Evolutionary conservation across 2,888 invertebrate genomes (phyloP).

Genomic region (Diaphora mendica): DNA sequence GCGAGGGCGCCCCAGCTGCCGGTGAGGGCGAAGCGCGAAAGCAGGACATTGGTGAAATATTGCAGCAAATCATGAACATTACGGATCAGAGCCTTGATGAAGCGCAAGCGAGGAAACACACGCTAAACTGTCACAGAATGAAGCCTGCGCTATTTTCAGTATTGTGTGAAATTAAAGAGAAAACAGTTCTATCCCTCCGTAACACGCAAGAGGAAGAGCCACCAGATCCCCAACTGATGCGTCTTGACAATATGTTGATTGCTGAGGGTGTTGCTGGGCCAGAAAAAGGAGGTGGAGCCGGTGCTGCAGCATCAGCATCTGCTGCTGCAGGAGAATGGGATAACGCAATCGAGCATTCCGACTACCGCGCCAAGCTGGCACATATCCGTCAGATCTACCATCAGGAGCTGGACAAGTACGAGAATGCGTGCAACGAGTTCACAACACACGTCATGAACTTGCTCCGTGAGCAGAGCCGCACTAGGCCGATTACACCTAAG

Average conservation of each 20-base stretch:
- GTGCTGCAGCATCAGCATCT: constrained; percentile 95
- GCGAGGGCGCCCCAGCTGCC: constrained; percentile 91
- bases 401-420: constrained; percentile 99
- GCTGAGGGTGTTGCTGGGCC: constrained; percentile 99
- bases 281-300: constrained; percentile 96
- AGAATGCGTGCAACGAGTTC: constrained; percentile 99
- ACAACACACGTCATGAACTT: constrained; percentile 99
- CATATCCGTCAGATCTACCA: constrained; percentile 99
- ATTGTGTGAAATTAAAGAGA: constrained; percentile 99
- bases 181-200: constrained; percentile 97
- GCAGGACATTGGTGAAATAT: constrained; percentile 98
- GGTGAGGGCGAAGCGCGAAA: constrained; percentile 94
- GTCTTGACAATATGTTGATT: constrained; percentile 99
- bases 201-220: constrained; percentile 99
- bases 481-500: constrained; percentile 98
- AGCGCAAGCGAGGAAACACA: constrained; percentile 99
- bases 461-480: constrained; percentile 97
- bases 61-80: constrained; percentile 99
- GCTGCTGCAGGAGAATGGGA: constrained; percentile 93
- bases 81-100: constrained; percentile 99
- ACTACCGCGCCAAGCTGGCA: constrained; percentile 99
- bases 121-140: constrained; percentile 99
- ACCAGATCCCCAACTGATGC: constrained; percentile 99
- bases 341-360: constrained; percentile 99
- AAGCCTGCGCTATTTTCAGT: constrained; percentile 99